Conservation (phyloP, 2,888 invertebrate species). For the Pristionchus exspectatus region DNA sequence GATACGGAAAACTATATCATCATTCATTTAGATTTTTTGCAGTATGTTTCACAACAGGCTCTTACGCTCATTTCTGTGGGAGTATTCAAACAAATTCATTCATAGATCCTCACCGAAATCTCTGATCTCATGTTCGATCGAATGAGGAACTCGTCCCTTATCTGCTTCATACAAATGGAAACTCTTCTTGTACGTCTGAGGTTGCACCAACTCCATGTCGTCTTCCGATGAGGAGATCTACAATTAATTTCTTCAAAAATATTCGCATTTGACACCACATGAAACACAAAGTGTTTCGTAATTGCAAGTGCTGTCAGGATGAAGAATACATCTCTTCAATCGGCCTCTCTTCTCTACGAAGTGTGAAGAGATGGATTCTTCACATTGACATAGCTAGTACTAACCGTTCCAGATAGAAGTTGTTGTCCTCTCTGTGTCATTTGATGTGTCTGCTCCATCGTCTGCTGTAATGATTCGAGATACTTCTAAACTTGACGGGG, state of each 20-base stretch:
- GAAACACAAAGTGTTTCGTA: too few species aligned
- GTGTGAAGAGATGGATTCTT: neutral
- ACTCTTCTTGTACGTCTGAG: constrained; percentile 48
- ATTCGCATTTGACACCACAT: too few species aligned
- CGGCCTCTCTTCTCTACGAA: too few species aligned
- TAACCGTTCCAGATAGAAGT: neutral
- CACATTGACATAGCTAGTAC: too few species aligned
- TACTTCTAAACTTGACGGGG: neutral
- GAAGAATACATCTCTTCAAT: too few species aligned
- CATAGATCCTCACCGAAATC: neutral
- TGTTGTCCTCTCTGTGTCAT: neutral
- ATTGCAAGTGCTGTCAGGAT: too few species aligned
- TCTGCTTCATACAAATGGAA: constrained; percentile 64
- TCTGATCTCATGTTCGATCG: constrained; percentile 21
- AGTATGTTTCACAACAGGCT: too few species aligned
- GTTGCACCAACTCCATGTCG: constrained; percentile 38
- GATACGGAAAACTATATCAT: neutral
- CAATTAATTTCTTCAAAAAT: too few species aligned
- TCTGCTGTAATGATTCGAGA: constrained; percentile 13
- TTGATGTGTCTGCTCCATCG: neutral
- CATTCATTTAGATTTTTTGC: neutral
- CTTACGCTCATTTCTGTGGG: too few species aligned
- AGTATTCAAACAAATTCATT: too few species aligned
- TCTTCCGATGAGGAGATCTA: constrained; percentile 42
- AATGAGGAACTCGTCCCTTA: constrained; percentile 60